Base-by-base conservation (phyloP, 2,113 vertebrate species). In the Ornithorhynchus anatinus region DNA sequence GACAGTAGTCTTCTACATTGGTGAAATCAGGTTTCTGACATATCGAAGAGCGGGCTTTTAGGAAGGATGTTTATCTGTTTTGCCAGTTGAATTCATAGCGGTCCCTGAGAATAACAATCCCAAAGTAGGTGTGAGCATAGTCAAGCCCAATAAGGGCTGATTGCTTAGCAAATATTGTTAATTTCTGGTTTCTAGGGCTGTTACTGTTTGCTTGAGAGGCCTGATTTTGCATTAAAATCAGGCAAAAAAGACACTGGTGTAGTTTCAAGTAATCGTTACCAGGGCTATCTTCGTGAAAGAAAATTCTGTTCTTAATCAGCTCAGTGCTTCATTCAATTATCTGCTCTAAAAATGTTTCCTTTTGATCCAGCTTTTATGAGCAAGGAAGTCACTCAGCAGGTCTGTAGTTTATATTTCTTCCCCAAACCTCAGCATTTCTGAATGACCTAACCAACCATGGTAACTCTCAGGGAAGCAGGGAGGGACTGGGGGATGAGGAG, bases 281-380 rank as follows among this genome's bases (percentile, higher is more conserved):
- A 31, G 6, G 6, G 38, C n/a, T 62, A 73, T 70, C 68, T 37
- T 75, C 17, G 13, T 40, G 22, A 29, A 74, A 54, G 63, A 80
- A 75, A 78, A 79, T 79, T 58, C 68, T 10, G 53, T 79, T 71
- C 76, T 77, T 61, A 47, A n/a, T 76, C 37, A 35, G 23, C 84
- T 81, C 69, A 64, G 29, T 54, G 71, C 51, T 63, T 38, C 58
- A 53, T 44, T 81, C 70, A 68, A 80, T 63, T 80, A 77, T 71
- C 69, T 80, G 66, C 36, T 80, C 72, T 71, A 77, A 78, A 72
- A 88, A 53, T 44, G 53, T 78, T 89, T 77, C 67, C 64, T 68
- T 72, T 82, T 64, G 8, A 68, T 77, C 9, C 68, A 23, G 23
- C 52, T 25, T 33, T 69, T 73, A 43, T 7, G 35, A 74, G 39